Evolutionary conservation across 1,140 invertebrate species (phyloP).

Genomic region (Ceratitis capitata): DNA sequence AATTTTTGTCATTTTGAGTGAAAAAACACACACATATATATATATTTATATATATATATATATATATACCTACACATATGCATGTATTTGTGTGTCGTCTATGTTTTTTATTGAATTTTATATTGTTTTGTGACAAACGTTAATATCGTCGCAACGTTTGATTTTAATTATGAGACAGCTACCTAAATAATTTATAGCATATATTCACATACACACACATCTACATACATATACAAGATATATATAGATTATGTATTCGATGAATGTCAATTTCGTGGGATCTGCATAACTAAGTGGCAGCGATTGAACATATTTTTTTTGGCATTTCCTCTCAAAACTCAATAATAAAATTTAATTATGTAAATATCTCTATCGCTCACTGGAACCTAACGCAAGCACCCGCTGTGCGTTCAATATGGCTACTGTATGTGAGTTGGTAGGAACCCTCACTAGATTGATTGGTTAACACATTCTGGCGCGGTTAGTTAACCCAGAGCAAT

Average conservation of each 20-base stretch:
- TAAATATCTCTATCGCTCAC: slow-evolving; percentile 6
- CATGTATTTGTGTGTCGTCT: not conserved
- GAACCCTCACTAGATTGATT: not conserved
- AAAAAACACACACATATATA: too few species aligned
- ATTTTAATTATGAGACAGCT: slow-evolving; percentile 23
- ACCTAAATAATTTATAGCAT: not conserved
- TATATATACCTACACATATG: too few species aligned
- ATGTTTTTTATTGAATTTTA: not conserved
- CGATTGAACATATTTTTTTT: slow-evolving; percentile 24
- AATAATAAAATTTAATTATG: slow-evolving; percentile 38
- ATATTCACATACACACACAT: not conserved
- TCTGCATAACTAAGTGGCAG: not conserved
- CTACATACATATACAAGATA: not conserved
- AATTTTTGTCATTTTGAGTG: too few species aligned
- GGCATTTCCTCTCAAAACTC: slow-evolving; percentile 23
- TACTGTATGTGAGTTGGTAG: too few species aligned
- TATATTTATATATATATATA: too few species aligned
- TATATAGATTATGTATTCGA: not conserved
- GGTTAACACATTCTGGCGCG: not conserved
- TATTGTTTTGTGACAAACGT: not conserved
- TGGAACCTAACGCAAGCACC: not conserved
- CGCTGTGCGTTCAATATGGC: not conserved
- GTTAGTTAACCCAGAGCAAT: not conserved
- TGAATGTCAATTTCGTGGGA: not conserved
- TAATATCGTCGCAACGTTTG: not conserved